phyloP scores from a whole-genome alignment of 1,140 invertebrate species.

The Stegodyphus dumicola region DNA sequence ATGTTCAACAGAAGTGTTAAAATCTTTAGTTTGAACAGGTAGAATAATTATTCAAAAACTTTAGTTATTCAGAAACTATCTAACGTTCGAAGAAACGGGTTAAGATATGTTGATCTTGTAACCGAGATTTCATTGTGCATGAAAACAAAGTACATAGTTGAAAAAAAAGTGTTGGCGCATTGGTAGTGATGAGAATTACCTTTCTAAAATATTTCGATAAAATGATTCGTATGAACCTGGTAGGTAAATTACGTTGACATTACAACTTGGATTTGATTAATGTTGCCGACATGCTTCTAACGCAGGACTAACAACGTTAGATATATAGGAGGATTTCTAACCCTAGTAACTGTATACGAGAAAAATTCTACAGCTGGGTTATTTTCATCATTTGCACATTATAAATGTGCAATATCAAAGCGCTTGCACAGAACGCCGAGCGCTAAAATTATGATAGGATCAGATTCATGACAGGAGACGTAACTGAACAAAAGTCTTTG shows the following conservation, averaged over 20 bases:
- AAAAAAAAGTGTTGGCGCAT: constrained; percentile 44
- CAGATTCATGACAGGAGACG: constrained; percentile 28
- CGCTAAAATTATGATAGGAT: constrained; percentile 21
- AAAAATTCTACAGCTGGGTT: constrained; percentile 18
- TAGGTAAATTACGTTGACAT: constrained; percentile 11
- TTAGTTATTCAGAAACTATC: background rate
- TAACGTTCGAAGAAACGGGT: constrained; percentile 3
- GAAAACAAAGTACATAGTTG: background rate
- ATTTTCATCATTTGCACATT: constrained; percentile 22
- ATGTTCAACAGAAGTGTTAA: too few species aligned
- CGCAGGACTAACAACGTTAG: constrained; percentile 42
- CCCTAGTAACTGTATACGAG: constrained; percentile 34
- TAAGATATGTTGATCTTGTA: constrained; percentile 49
- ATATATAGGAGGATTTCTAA: constrained; percentile 32
- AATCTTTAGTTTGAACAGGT: too few species aligned
- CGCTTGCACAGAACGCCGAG: constrained; percentile 19
- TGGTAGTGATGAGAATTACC: constrained; percentile 33
- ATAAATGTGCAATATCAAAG: constrained; percentile 10
- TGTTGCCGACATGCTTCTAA: constrained; percentile 27
- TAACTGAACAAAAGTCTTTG: too few species aligned
- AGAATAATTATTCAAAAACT: too few species aligned
- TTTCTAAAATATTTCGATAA: constrained; percentile 34
- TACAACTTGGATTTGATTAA: constrained; percentile 30
- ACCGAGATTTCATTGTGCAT: constrained; percentile 19
- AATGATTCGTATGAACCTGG: constrained; percentile 35